Conservation (phyloP, 1,140 invertebrate species). For the Nilaparvata lugens region DNA sequence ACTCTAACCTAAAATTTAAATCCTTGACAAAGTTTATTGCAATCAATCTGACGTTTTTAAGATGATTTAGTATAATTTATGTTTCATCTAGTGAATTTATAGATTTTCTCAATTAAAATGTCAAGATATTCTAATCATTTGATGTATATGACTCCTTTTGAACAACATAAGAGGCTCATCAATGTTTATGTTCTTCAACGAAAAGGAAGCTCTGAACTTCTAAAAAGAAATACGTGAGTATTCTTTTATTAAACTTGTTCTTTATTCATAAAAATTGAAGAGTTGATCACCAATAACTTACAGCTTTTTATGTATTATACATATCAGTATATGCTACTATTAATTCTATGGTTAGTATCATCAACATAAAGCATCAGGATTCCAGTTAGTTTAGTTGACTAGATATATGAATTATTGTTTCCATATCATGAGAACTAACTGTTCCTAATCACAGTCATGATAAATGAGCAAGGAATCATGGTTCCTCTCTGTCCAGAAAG, state of each 20-base stretch:
- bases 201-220: slow-evolving; percentile 50
- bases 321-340: neutral
- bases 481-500: too few relatives aligned
- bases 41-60: too few relatives aligned
- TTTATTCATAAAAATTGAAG: neutral
- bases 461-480: too few relatives aligned
- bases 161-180: slow-evolving; percentile 74
- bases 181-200: slow-evolving; percentile 72
- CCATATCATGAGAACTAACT: neutral
- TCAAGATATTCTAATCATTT: neutral
- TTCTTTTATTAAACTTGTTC: slow-evolving; percentile 5
- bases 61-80: too few relatives aligned
- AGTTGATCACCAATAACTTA: neutral
- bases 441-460: too few relatives aligned
- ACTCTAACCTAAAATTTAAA: too few relatives aligned
- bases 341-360: neutral
- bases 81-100: too few relatives aligned
- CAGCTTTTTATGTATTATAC: too few relatives aligned
- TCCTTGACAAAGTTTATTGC: too few relatives aligned
- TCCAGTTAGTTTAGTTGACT: neutral
- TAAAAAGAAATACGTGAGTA: slow-evolving; percentile 51
- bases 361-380: neutral
- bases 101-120: too few relatives aligned
- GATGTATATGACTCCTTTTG: slow-evolving; percentile 47
- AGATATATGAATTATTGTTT: neutral